A percentile compares a stretch with the other conserved stretches of the same genome.
phyloP scores from a whole-genome alignment of 2,888 invertebrate genomes.

The Leptopterna dolabrata region DNA sequence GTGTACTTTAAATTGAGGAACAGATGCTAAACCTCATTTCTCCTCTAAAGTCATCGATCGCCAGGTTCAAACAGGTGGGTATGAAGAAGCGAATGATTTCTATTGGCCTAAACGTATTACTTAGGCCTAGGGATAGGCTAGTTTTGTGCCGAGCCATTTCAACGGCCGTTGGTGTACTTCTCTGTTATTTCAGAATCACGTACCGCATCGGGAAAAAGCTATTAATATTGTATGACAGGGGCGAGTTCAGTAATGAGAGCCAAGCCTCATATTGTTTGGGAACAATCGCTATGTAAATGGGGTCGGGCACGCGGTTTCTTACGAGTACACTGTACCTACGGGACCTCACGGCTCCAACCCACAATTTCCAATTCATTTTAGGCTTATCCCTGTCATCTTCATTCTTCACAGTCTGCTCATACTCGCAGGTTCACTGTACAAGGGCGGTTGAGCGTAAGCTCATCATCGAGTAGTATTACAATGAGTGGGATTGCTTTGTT shows the following conservation, averaged over 20 bases:
- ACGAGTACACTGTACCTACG: neutral
- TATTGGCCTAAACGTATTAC: neutral
- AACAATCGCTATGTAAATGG: slow-evolving; percentile 38
- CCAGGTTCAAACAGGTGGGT: no score
- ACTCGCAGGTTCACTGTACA: no score
- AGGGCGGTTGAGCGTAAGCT: no score
- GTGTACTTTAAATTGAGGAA: no score
- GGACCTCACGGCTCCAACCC: neutral
- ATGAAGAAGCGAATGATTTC: neutral
- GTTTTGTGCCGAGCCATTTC: no score
- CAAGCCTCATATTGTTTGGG: slow-evolving; percentile 38
- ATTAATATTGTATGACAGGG: slow-evolving; percentile 39
- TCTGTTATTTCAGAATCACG: neutral
- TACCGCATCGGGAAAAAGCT: slow-evolving; percentile 10
- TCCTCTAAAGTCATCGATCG: no score
- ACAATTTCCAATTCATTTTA: neutral
- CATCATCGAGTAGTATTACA: no score
- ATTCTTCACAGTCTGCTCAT: neutral
- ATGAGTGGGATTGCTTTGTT: no score
- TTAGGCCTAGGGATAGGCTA: no score
- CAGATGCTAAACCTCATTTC: no score
- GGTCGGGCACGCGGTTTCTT: slow-evolving; percentile 15
- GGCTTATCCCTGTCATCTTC: neutral
- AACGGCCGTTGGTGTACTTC: neutral
- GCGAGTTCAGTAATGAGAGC: slow-evolving; percentile 23